Percentiles rank a stretch among this genome's conserved stretches.
These are phyloP conservation scores for Beris morrisii DNA, from an alignment of 2,888 invertebrate species.

Conservation along the genomic window DNA sequence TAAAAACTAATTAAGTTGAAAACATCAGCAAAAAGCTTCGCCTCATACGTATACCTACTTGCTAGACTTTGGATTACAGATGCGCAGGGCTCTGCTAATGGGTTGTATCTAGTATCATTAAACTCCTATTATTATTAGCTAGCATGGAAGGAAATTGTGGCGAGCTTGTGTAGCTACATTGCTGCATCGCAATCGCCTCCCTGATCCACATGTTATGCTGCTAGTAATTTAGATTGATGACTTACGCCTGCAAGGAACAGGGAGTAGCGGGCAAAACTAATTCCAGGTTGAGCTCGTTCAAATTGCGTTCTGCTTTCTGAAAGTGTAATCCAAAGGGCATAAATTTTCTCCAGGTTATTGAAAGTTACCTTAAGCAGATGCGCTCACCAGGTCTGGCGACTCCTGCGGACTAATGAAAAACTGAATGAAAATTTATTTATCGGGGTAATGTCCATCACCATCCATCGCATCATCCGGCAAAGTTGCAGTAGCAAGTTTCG, in stretches of 20 bases:
- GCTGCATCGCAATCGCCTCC: constrained; percentile 8
- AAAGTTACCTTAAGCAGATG: constrained; percentile 21
- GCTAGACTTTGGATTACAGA: neutral
- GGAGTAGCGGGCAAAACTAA: constrained; percentile 30
- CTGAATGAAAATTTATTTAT: too few relatives aligned
- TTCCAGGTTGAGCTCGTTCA: constrained; percentile 30
- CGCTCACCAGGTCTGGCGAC: too few relatives aligned
- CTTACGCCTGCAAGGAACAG: constrained; percentile 21
- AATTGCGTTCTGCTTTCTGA: constrained; percentile 28
- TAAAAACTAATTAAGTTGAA: constrained; percentile 26
- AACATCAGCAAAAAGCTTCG: neutral
- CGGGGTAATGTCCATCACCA: too few relatives aligned
- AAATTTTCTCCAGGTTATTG: constrained; percentile 26
- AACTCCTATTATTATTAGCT: constrained; percentile 30
- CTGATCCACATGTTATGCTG: constrained; percentile 31
- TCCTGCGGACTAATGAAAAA: too few relatives aligned
- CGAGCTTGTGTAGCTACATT: constrained; percentile 14
- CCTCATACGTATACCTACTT: too few relatives aligned
- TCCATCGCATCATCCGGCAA: too few relatives aligned
- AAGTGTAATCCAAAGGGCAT: constrained; percentile 29
- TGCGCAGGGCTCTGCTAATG: constrained; percentile 6
- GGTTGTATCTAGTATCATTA: constrained; percentile 25
- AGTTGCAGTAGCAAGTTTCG: too few relatives aligned
- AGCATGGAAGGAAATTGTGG: constrained; percentile 26
- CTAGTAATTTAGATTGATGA: constrained; percentile 32